phyloP scores from a whole-genome alignment of 1,140 invertebrate species.

The Teleopsis dalmanni region DNA sequence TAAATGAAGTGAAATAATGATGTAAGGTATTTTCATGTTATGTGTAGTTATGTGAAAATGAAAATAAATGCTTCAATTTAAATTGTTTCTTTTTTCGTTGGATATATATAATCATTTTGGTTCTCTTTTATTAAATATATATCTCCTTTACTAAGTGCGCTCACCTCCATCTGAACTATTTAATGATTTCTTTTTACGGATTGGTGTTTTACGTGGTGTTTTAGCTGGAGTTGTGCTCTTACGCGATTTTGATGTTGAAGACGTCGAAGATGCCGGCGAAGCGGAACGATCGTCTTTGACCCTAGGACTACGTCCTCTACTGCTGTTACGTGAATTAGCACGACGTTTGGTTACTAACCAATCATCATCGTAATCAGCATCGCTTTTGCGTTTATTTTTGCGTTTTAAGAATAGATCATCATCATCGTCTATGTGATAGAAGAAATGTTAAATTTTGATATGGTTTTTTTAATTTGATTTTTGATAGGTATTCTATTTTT shows the following conservation, averaged over 20 bases:
- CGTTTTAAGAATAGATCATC: slow-evolving; percentile 36
- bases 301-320: slow-evolving; percentile 31
- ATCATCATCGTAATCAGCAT: slow-evolving; percentile 42
- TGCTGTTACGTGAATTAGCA: slow-evolving; percentile 26
- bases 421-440: slow-evolving; percentile 27
- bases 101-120: too few species aligned
- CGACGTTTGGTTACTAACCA: slow-evolving; percentile 33
- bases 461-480: not conserved
- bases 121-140: too few species aligned
- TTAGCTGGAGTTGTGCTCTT: slow-evolving; percentile 14
- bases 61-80: too few species aligned
- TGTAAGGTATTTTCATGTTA: too few species aligned
- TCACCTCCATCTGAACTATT: too few species aligned
- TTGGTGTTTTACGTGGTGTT: slow-evolving; percentile 34
- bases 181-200: slow-evolving; percentile 34
- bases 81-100: too few species aligned
- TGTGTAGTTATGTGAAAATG: too few species aligned
- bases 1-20: too few species aligned
- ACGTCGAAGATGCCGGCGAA: slow-evolving; percentile 37
- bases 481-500: too few species aligned
- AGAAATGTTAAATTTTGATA: not conserved
- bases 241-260: slow-evolving; percentile 25
- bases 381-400: slow-evolving; percentile 30
- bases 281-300: slow-evolving; percentile 37
- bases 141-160: too few species aligned